Base-by-base conservation (phyloP, 2,888 invertebrate species). In the Labia minor region DNA sequence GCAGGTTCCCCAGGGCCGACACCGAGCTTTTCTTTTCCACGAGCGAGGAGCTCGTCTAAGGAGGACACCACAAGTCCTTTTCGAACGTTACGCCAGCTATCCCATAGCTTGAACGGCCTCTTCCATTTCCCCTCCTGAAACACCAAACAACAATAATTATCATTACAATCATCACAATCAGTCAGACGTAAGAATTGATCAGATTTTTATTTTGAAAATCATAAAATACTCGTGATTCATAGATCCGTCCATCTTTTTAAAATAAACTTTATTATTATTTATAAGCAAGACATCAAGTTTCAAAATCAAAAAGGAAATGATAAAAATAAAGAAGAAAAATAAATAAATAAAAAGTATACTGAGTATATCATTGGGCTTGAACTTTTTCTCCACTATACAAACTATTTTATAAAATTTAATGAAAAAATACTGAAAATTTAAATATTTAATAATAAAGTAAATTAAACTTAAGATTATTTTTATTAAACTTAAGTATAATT, bases 91-190 rank as follows among this genome's bases (percentile, higher is more conserved):
- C 93, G 86, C 84, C 90, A 90, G 82, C 92, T 89, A 86, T 93
- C 92, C 93, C 93, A 93, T 88, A 93, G 89, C 87, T 93, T 93
- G 85, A 93, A 91, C 86, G 93, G 92, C 86, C 92, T 90, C 87
- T 92, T 92, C 86, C 90, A 90, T 84, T 92, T 90, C 85, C 89
- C 88, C 86, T 92, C 92, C 92, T 92, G 84, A 70, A 82, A 83
- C 76, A 75, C 72, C 73, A 74, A 49, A 69, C 70, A 67, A 68
- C 16, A 37, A 61, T 16, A 19, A 63, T 19, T 6, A 62, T 19
- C 33, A 37, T 10, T 10, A 61, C 4, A 18, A 11, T 37, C 37
- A 37, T 37, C 14, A 37, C 14, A 11, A 11, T 37, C 37, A 11
- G 11, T 14, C 14, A 21, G 61, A 14, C 37, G 21, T 63, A 69